Conservation (phyloP, 2,797 vertebrate genomes). For the Hirundo rustica region DNA sequence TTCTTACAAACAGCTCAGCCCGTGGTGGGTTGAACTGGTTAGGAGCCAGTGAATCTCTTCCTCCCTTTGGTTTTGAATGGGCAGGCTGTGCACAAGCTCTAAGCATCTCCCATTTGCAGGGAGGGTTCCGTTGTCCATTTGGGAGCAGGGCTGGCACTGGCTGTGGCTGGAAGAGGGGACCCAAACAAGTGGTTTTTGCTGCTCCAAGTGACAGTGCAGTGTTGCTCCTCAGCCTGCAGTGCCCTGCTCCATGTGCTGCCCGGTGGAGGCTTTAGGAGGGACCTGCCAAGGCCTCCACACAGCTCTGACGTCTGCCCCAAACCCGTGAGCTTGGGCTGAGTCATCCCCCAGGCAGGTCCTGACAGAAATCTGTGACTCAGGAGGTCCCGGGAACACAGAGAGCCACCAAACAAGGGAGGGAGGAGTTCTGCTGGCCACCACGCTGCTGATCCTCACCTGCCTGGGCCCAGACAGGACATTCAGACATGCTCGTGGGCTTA, state of each 20-base stretch:
- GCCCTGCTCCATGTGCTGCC: background rate
- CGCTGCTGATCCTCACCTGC: background rate
- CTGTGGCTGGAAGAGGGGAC: background rate
- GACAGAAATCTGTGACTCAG: background rate
- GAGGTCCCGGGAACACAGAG: background rate
- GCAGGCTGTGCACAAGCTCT: background rate
- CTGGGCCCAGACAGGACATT: background rate
- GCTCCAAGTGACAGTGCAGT: background rate
- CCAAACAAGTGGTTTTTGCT: background rate
- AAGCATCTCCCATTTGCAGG: background rate
- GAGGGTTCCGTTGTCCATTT: background rate
- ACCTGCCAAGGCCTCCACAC: background rate
- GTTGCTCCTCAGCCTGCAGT: background rate
- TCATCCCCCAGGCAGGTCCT: background rate
- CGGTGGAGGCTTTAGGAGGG: background rate
- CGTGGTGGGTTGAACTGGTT: background rate
- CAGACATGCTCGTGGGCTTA: background rate
- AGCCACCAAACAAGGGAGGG: background rate
- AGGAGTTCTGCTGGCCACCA: background rate
- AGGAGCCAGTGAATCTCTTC: background rate
- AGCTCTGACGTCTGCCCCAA: rapidly evolving
- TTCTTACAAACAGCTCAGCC: background rate
- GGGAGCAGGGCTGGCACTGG: background rate
- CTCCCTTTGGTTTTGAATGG: background rate
- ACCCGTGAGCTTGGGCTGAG: background rate